Evolutionary conservation across 1,140 invertebrate genomes (phyloP), one percentile per base, ranked within the genome.

Genomic region (Magallana angulata): DNA sequence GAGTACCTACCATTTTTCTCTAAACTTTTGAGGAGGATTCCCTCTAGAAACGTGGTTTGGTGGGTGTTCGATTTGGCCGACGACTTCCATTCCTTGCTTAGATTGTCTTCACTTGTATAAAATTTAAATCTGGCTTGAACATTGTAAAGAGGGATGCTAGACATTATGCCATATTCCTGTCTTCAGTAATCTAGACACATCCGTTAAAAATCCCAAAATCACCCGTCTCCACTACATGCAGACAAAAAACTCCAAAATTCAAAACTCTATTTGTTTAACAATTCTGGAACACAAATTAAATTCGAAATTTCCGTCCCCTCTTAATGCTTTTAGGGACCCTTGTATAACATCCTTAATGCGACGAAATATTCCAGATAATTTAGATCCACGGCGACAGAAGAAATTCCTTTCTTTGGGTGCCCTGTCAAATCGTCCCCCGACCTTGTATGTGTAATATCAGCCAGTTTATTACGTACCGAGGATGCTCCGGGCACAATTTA

Each of bases 101-200:
- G 81, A 11, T 30, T 56, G 4, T 88, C 87, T 56, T 88, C 87
- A 14, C 82, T 85, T n/a, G 48, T 36, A 57, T 88, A 88, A 83
- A 88, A 88, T 82, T 88, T 85, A 76, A 88, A 88, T 81, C 85
- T 88, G 16, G 87, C 87, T 62, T 88, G 87, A 64, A 88, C 87
- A 85, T 82, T 83, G 59, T 85, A 88, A 58, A 71, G 85, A 16
- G 84, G 84, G 11, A 81, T 80, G 12, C 64, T 62, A 30, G 87
- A 88, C 87, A 88, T 88, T 14, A 85, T 88, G 87, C 68, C 68
- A 71, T 71, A 4, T 11, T 71, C 12, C 68, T 71, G 24, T 30
- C 18, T 71, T 24, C 68, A 71, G 14, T 30, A 48, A 71, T 30
- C 7, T 30, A 8, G 24, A 11, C 11, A 24, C 7, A 36, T 71